Conservation (phyloP, 2,888 invertebrate genomes). For the Pimpla rufipes region DNA sequence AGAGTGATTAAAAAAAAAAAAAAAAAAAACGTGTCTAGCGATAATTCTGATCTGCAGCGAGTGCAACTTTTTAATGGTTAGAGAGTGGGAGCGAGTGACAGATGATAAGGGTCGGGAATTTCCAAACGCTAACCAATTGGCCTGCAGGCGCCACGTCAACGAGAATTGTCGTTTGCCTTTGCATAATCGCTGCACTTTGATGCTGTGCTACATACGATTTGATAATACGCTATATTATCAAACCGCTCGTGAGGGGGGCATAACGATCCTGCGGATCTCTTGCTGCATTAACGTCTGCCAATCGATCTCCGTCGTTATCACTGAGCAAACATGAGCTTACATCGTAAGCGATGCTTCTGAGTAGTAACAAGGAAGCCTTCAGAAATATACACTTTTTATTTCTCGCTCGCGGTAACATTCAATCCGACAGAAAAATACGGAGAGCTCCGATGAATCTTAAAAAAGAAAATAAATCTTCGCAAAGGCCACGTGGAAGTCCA, state of each 20-base stretch:
- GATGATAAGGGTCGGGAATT: slow-evolving; percentile 28
- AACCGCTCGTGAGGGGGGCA: slow-evolving; percentile 30
- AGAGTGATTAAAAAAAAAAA: neutral
- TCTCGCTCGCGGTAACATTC: neutral
- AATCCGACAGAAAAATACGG: neutral
- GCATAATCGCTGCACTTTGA: neutral
- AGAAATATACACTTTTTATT: slow-evolving; percentile 13
- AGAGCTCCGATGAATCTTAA: neutral
- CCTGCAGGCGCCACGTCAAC: neutral
- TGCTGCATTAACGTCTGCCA: slow-evolving; percentile 20
- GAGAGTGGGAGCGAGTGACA: neutral
- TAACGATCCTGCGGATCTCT: neutral
- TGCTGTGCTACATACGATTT: neutral
- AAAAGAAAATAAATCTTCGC: neutral
- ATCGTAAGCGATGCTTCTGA: slow-evolving; percentile 10
- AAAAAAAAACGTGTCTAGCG: neutral
- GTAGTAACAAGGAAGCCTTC: slow-evolving; percentile 39
- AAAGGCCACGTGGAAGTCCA: too few species aligned
- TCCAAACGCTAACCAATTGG: neutral
- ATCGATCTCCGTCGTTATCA: slow-evolving; percentile 30
- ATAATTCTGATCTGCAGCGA: neutral
- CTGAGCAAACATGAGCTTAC: neutral
- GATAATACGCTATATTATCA: slow-evolving; percentile 9
- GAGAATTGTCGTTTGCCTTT: slow-evolving; percentile 3
- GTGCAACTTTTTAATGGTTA: neutral